Conservation (phyloP, 1,140 invertebrate species). For the Lycorma delicatula region DNA sequence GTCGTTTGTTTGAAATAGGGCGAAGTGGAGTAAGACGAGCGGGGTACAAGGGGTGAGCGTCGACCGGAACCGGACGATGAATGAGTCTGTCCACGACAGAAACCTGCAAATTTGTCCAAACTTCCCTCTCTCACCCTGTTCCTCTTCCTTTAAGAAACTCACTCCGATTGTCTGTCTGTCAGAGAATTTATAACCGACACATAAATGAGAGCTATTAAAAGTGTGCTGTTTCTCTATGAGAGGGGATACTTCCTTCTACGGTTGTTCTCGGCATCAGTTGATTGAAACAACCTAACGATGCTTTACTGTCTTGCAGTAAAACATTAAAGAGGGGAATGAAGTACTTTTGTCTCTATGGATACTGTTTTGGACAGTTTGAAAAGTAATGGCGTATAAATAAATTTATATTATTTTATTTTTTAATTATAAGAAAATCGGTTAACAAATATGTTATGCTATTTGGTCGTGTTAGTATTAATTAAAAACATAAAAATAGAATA, state of each 20-base stretch:
- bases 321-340: too few relatives aligned
- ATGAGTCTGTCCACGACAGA: constrained; percentile 17
- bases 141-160: not conserved
- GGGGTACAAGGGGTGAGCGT: constrained; percentile 1
- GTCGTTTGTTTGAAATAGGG: constrained; percentile 5
- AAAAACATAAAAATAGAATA: too few relatives aligned
- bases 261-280: constrained; percentile 13
- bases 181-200: constrained; percentile 18
- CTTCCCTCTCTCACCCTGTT: not conserved
- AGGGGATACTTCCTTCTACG: not conserved
- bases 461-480: too few relatives aligned
- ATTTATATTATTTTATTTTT: too few relatives aligned
- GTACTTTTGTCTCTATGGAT: too few relatives aligned
- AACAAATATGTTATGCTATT: too few relatives aligned
- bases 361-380: too few relatives aligned
- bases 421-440: too few relatives aligned
- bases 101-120: constrained; percentile 17
- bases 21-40: not conserved
- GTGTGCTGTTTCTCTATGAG: too few relatives aligned
- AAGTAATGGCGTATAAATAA: too few relatives aligned
- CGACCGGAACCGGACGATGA: constrained; percentile 3
- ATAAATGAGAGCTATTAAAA: constrained; percentile 21
- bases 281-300: too few relatives aligned
- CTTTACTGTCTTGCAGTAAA: too few relatives aligned
- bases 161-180: not conserved